Evolutionary conservation across 2,888 invertebrate genomes (phyloP), one percentile per base, ranked within the genome.

Genomic region (Xanthorhoe spadicearia): DNA sequence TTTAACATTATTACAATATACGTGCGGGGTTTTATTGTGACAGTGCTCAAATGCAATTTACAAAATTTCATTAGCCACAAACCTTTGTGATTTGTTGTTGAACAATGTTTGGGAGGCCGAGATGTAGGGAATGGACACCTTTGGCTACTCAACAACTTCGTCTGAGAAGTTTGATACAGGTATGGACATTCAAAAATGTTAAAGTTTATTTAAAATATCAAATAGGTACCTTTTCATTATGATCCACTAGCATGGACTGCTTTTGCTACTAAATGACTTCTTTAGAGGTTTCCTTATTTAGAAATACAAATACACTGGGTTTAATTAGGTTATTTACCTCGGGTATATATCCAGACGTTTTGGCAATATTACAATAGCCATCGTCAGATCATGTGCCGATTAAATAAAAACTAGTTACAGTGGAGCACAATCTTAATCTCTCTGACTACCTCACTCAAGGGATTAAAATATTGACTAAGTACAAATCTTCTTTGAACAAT

Each of bases 91-190:
- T 73, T 72, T 72, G 74, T 77, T 60, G 69, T 77, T 73, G 69
- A 73, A 83, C 70, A 84, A 94, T 94, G 93, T 93, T 94, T 83
- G 94, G 94, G 74, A 93, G 94, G 77, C 95, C 96, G 55, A 94
- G 96, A 78, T 96, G 96, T 86, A 95, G 96, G 81, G 86, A 96
- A 88, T 97, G 97, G 96, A 94, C 96, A 69, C 97, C 97, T 56
- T 90, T 98, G 70, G 95, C 96, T 54, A 96, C 97, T 17, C 98
- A 97, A 86, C 98, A 98, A 94, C 94, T 97, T 73, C 95, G 98
- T 61, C 90, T 97, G 54, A 94, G 97, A 73, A 97, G 96, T 88
- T 93, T 98, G 66, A 94, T 96, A 78, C 96, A 96, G 94, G 95
- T 97, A 84, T 72, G 66, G 6, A 0, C 15, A 17, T 43, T 13